A percentile compares a stretch with the other conserved stretches of the same genome.
These are phyloP conservation scores for Zaprionus lineosus DNA, from an alignment of 2,888 invertebrate genomes.

Conservation along the genomic window DNA sequence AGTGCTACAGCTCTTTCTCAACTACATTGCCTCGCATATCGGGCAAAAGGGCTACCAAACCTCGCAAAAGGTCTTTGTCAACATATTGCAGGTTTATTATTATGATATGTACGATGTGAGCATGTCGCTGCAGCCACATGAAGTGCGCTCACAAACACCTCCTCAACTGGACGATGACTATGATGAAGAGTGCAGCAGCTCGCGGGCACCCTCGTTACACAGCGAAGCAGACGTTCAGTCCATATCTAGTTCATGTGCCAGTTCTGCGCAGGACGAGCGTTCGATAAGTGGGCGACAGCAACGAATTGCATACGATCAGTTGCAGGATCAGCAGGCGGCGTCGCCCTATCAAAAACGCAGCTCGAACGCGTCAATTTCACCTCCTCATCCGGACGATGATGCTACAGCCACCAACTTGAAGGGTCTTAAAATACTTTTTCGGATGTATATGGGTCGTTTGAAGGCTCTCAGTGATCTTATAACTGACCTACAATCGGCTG, in stretches of 20 bases:
- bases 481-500: constrained; percentile 76
- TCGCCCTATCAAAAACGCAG: constrained; percentile 70
- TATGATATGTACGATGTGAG: constrained; percentile 81
- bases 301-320: constrained; percentile 76
- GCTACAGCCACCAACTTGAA: constrained; percentile 75
- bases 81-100: constrained; percentile 84
- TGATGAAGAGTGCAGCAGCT: constrained; percentile 71
- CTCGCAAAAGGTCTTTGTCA: constrained; percentile 83
- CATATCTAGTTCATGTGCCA: constrained; percentile 74
- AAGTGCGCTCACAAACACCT: constrained; percentile 73
- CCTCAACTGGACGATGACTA: constrained; percentile 73
- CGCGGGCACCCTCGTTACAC: constrained; percentile 72
- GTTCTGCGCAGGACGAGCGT: constrained; percentile 74
- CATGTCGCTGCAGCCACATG: constrained; percentile 64
- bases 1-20: constrained; percentile 85
- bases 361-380: constrained; percentile 72
- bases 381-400: constrained; percentile 58
- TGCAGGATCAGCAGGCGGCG: constrained; percentile 67
- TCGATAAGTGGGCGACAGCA: constrained; percentile 62
- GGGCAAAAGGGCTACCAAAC: constrained; percentile 84
- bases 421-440: constrained; percentile 85
- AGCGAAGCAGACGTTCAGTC: constrained; percentile 79
- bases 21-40: constrained; percentile 87
- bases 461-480: constrained; percentile 79
- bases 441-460: constrained; percentile 85